Conservation (phyloP, 2,888 invertebrate genomes). For the Drosophila birchii region DNA sequence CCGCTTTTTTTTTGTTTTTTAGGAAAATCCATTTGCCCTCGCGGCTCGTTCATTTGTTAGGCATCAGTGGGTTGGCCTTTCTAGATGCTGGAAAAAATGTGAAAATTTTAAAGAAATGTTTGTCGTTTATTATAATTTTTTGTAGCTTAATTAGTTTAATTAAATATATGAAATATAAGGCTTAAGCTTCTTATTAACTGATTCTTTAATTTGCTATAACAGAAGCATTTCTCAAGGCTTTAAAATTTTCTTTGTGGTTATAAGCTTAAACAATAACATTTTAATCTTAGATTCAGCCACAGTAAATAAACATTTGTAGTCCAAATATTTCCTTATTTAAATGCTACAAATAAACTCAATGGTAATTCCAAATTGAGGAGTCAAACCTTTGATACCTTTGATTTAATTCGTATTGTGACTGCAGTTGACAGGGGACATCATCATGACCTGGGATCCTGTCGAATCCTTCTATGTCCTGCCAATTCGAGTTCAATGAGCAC, state of each 20-base stretch:
- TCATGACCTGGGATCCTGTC: slow-evolving; percentile 2
- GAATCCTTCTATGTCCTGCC: neutral
- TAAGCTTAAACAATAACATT: neutral
- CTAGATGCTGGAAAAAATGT: neutral
- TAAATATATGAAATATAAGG: neutral
- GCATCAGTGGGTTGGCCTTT: slow-evolving; percentile 3
- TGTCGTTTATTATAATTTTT: neutral
- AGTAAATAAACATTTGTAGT: neutral
- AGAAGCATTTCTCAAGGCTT: neutral
- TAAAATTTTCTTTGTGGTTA: neutral
- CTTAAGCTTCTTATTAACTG: no score
- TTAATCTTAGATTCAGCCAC: neutral
- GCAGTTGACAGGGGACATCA: slow-evolving; percentile 35
- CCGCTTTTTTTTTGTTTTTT: slow-evolving; percentile 9
- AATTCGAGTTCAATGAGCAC: slow-evolving; percentile 51
- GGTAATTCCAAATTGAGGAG: slow-evolving; percentile 3
- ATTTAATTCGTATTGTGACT: slow-evolving; percentile 19
- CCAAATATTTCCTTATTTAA: neutral
- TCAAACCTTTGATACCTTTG: slow-evolving; percentile 1
- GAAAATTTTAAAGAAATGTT: slow-evolving; percentile 14
- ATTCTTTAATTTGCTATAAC: neutral
- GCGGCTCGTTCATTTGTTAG: slow-evolving; percentile 40
- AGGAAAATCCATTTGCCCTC: slow-evolving; percentile 20
- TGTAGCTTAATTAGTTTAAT: neutral
- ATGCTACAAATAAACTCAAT: neutral